Evolutionary conservation across 2,797 vertebrate genomes (phyloP), one percentile per base, ranked within the genome.

Genomic region (Chelmon rostratus): DNA sequence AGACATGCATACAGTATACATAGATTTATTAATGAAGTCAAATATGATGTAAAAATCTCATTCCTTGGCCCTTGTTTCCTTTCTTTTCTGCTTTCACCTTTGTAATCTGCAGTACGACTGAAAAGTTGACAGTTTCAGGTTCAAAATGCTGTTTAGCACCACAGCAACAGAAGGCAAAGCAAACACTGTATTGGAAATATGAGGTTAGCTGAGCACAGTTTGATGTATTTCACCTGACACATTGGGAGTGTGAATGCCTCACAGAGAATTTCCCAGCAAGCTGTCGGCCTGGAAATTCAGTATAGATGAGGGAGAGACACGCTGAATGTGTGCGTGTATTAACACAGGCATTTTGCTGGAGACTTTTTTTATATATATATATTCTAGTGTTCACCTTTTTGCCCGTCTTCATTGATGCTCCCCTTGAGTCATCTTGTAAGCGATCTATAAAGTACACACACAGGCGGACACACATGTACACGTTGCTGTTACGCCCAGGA

Each of bases 401-500:
- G 21, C 59, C 25, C 23, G 10, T 61, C 58, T 54, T 62, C 67
- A 87, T 83, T 89, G 75, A 78, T 66, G 46, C 52, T 63, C 46
- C 18, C 37, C 1, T 67, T 69, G 87, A 91, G 73, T 90, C 81
- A 86, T 86, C 66, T 18, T 64, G 62, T 72, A 57, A 61, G 68
- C 37, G 75, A 84, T 88, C 75, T 80, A 81, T 76, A 81, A 49
- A 35, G 28, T 63, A 38, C 19, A 59, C 78, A 66, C 49, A 59
- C 19, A 6, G 42, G 12, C 52, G 31, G 62, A 40, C 19, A 63
- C 78, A 66, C 53, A 61, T 6, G 18, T 23, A 54, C 68, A 54
- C 66, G 12, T 78, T 71, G 63, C 63, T 59, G 88, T 86, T 84
- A 86, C 89, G 68, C 88, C 76, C 91, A 89, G 86, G 86, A 93